phyloP scores from a whole-genome alignment of 64 coral and sea anemone genomes.

The Cladopsammia gracilis region DNA sequence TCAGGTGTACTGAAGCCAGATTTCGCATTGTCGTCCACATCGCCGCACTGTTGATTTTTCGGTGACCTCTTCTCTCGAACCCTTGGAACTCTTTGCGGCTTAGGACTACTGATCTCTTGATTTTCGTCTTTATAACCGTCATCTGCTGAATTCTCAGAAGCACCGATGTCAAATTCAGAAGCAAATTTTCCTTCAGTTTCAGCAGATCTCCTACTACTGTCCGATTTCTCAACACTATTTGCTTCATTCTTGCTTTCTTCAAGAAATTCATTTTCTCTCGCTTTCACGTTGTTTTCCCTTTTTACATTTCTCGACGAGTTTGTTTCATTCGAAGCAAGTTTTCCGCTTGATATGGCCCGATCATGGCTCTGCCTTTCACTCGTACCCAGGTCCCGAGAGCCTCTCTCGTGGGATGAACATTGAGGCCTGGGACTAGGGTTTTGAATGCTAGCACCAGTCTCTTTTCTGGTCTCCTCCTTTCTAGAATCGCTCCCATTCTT shows the following conservation, averaged over 20 bases:
- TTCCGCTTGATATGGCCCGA: neutral
- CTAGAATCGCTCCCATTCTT: neutral
- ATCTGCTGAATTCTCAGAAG: neutral
- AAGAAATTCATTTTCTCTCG: neutral
- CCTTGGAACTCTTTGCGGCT: slow-evolving; percentile 36
- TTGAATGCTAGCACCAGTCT: neutral
- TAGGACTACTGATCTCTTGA: neutral
- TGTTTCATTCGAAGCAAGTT: neutral
- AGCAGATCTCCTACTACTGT: neutral
- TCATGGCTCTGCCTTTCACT: neutral
- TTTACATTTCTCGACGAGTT: neutral
- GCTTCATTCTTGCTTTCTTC: neutral
- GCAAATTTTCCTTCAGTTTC: neutral
- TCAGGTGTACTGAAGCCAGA: no score
- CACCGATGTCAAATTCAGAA: neutral
- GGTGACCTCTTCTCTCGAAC: neutral
- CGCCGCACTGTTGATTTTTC: neutral
- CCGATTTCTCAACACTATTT: slow-evolving; percentile 13
- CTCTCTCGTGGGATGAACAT: neutral
- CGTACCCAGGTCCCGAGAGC: neutral
- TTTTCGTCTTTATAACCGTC: neutral
- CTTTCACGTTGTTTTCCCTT: neutral
- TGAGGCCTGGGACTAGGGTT: neutral
- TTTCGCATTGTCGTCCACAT: neutral
- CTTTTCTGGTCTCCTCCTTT: neutral